Conservation (phyloP, 2,113 vertebrate species). For the Coryphaenoides rupestris region DNA sequence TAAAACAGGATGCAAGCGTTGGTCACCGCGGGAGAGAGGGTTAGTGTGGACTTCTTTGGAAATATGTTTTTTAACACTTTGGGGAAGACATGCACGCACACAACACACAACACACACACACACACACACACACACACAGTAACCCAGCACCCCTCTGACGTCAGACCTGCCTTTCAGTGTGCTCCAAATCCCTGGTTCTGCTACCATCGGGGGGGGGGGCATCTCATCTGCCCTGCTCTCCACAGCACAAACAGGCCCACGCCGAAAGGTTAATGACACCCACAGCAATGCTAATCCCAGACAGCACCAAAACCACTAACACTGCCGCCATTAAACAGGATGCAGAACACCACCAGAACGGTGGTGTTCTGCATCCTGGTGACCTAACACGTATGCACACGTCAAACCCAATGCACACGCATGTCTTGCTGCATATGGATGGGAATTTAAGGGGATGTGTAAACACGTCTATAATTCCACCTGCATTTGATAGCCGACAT, state of each 20-base stretch:
- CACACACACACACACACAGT: background rate
- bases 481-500: too few relatives aligned
- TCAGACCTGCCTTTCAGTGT: conserved; percentile 6
- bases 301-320: background rate
- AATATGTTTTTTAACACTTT: too few relatives aligned
- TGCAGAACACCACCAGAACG: conserved; percentile 1
- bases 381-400: conserved; percentile 6
- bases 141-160: conserved; percentile 1
- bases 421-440: too few relatives aligned
- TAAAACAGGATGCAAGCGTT: too few relatives aligned
- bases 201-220: background rate
- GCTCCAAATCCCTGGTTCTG: background rate
- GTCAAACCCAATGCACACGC: too few relatives aligned
- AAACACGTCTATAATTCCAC: too few relatives aligned
- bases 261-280: background rate
- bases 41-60: too few relatives aligned
- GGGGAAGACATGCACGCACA: background rate
- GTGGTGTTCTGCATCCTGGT: conserved; percentile 20
- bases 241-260: background rate
- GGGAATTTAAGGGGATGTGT: too few relatives aligned
- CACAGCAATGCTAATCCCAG: background rate
- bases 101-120: background rate
- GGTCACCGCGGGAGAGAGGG: too few relatives aligned
- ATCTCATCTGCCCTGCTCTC: background rate
- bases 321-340: background rate